Evolutionary conservation across 2,797 vertebrate species (phyloP), one percentile per base, ranked within the genome.

Genomic region (Zenarchopterus dispar): DNA sequence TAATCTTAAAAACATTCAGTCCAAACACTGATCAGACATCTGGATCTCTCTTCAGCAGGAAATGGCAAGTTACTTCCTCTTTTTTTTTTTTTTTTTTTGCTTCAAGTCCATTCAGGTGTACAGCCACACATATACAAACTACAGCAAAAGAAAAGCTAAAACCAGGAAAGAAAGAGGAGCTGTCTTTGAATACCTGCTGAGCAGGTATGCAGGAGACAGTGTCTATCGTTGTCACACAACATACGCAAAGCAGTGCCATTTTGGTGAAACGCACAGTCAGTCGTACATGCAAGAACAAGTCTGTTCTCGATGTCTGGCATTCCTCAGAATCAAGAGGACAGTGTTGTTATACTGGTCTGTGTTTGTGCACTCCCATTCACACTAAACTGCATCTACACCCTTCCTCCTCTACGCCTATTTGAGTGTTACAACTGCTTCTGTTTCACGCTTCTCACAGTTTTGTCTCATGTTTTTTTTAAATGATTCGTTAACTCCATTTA

Each of bases 91-190:
- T 28, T 7, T 28, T 28, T 28, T 78, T 56, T 61, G 16, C 45
- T 51, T 11, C 93, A 1, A 92, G 89, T 62, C 90, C 92, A 9
- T 94, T 94, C 0, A 94, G 50, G 58, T 71, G 62, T 94, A 84
- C 39, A 57, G 13, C 43, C 49, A 44, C 19, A 65, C 0, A 60
- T 44, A 62, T 49, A 58, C 13, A 1, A n/a, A 55, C 18, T 43
- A 2, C 2, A 8, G 56, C 54, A 18, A 54, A 56, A 49, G 8
- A 58, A 44, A 63, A 62, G 31, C 8, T 54, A 17, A 56, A 62
- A 7, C 16, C 39, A 44, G 26, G 17, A 24, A 28, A 42, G 19
- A 19, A 55, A 59, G 6, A 47, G 16, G 8, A 53, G 0, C 21
- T 10, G 58, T 28, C 3, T 71, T 24, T 42, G 56, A 43, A 33